Evolutionary conservation across 2,888 invertebrate genomes (phyloP).

Genomic region (Noctuana brunneofusca): DNA sequence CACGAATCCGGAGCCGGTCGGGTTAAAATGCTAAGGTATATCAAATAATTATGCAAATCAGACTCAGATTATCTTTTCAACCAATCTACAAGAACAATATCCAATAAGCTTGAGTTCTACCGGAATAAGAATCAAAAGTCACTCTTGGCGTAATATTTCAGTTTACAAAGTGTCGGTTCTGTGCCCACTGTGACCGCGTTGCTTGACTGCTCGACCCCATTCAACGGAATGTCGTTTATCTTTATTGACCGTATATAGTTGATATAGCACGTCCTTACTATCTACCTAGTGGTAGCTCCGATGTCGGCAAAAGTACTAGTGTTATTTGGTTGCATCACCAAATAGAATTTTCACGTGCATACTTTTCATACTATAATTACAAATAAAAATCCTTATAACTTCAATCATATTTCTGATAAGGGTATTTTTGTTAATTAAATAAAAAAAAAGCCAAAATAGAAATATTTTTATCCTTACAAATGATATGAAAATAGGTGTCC

Average conservation of each 20-base stretch:
- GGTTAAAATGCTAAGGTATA: too few species aligned
- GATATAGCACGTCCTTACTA: conserved; percentile 17
- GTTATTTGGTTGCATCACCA: conserved; percentile 23
- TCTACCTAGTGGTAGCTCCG: background rate
- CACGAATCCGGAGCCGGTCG: too few species aligned
- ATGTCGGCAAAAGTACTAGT: background rate
- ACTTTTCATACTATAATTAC: background rate
- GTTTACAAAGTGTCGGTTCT: conserved; percentile 3
- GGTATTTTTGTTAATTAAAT: too few species aligned
- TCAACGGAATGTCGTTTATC: conserved; percentile 24
- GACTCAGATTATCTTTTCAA: too few species aligned
- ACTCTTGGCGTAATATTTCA: conserved; percentile 3
- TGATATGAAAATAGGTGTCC: too few species aligned
- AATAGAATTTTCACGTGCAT: conserved; percentile 18
- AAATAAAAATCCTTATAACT: background rate
- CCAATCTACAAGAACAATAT: too few species aligned
- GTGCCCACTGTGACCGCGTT: conserved; percentile 11
- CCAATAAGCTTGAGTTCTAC: background rate
- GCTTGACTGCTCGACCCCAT: conserved; percentile 20
- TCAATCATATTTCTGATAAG: too few species aligned
- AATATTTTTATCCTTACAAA: too few species aligned
- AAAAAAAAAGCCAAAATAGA: too few species aligned
- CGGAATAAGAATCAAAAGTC: background rate
- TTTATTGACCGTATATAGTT: conserved; percentile 22
- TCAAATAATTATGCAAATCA: too few species aligned